These are phyloP conservation scores for Cantharis nigra DNA, from an alignment of 2,888 invertebrate species.

Conservation along the genomic window DNA sequence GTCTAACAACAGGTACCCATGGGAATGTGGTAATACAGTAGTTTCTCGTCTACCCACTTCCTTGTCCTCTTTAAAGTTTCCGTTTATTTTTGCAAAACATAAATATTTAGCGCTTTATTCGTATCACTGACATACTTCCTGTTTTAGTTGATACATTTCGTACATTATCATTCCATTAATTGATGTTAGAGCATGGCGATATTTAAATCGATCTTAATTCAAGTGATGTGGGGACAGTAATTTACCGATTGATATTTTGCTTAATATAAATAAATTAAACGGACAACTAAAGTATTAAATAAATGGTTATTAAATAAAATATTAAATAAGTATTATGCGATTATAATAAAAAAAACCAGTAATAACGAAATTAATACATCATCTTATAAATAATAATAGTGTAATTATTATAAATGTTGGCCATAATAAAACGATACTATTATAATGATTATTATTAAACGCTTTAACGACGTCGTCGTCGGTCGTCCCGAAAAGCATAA, in stretches of 20 bases:
- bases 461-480: neutral
- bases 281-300: neutral
- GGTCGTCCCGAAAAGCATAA: neutral
- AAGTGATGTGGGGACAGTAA: neutral
- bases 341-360: neutral
- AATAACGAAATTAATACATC: neutral
- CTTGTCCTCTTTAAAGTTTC: conserved; percentile 22
- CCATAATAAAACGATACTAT: neutral
- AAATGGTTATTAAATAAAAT: neutral
- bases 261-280: neutral
- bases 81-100: conserved; percentile 24
- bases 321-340: neutral
- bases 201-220: neutral
- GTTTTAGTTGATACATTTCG: neutral
- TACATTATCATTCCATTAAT: neutral
- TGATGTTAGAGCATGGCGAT: neutral
- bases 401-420: neutral
- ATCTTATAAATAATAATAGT: neutral
- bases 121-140: conserved; percentile 10
- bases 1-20: conserved; percentile 91
- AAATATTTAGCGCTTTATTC: conserved; percentile 11
- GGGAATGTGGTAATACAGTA: conserved; percentile 36
- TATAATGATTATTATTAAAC: neutral
- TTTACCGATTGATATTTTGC: neutral
- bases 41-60: conserved; percentile 26